Percentiles rank a stretch among this genome's conserved stretches.
Conservation (phyloP, 2,888 invertebrate species). For the Eupithecia abbreviata region DNA sequence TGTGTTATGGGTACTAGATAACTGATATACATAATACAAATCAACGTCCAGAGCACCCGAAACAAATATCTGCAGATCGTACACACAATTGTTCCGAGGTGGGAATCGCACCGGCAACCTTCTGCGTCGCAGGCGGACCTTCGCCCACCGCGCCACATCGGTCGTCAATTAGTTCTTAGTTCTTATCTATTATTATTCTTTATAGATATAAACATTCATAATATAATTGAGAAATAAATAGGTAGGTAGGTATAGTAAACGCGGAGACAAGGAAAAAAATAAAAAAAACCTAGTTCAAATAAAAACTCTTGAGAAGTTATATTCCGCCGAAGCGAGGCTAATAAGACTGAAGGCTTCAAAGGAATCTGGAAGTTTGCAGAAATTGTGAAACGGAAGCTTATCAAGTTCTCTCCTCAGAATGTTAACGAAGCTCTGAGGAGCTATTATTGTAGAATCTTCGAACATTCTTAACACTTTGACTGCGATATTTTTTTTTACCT, state of each 20-base stretch:
- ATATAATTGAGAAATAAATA: neutral
- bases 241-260: neutral
- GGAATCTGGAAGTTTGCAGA: constrained; percentile 12
- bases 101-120: too few relatives aligned
- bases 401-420: neutral
- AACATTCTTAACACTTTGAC: too few relatives aligned
- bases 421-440: neutral
- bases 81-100: too few relatives aligned
- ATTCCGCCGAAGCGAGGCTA: neutral
- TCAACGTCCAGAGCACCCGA: too few relatives aligned
- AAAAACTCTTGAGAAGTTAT: constrained; percentile 4
- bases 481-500: too few relatives aligned
- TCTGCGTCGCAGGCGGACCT: too few relatives aligned
- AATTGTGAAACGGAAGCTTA: constrained; percentile 9
- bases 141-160: too few relatives aligned
- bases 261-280: neutral
- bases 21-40: too few relatives aligned
- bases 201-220: neutral
- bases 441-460: neutral
- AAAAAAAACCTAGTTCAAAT: neutral
- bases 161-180: too few relatives aligned
- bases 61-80: too few relatives aligned
- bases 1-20: too few relatives aligned
- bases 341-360: constrained; percentile 11
- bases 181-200: neutral